These are phyloP conservation scores for Drosophila repletoides DNA, from an alignment of 1,140 invertebrate species.

Conservation along the genomic window DNA sequence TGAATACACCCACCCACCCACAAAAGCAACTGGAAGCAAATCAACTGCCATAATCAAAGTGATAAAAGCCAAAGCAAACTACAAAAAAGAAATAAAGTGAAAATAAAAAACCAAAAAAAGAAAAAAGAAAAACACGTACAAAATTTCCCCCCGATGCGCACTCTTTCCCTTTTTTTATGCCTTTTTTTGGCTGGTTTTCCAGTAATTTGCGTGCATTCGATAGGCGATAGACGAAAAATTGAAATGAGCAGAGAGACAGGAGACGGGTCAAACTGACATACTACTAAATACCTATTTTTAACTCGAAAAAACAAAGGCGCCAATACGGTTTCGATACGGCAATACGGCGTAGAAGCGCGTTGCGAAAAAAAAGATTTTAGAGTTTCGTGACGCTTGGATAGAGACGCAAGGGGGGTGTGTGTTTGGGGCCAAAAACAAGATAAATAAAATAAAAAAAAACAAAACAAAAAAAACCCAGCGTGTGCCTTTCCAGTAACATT, in stretches of 20 bases:
- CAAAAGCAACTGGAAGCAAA: neutral
- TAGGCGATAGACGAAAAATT: slow-evolving; percentile 61
- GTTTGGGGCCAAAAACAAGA: too few relatives aligned
- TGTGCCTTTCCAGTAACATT: slow-evolving; percentile 47
- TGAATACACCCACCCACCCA: neutral
- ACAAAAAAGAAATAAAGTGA: neutral
- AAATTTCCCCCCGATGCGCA: slow-evolving; percentile 3
- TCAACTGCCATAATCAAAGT: slow-evolving; percentile 1
- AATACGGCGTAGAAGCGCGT: slow-evolving; percentile 29
- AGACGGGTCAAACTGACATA: slow-evolving; percentile 54
- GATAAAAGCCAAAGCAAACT: too few relatives aligned
- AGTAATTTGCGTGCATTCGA: slow-evolving; percentile 49
- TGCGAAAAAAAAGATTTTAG: slow-evolving; percentile 9
- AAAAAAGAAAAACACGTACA: slow-evolving; percentile 8
- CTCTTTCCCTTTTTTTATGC: slow-evolving; percentile 10
- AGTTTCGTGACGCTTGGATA: neutral
- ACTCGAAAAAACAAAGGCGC: slow-evolving; percentile 36
- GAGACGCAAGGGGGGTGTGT: neutral
- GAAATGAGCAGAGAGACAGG: slow-evolving; percentile 43
- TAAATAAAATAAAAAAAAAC: too few relatives aligned
- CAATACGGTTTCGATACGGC: slow-evolving; percentile 41
- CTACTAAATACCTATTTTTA: slow-evolving; percentile 74
- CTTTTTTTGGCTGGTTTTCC: slow-evolving; percentile 44
- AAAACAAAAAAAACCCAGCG: too few relatives aligned
- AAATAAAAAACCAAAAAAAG: slow-evolving; percentile 4